phyloP scores from a whole-genome alignment of 2,797 vertebrate genomes.

The Salmo trutta region DNA sequence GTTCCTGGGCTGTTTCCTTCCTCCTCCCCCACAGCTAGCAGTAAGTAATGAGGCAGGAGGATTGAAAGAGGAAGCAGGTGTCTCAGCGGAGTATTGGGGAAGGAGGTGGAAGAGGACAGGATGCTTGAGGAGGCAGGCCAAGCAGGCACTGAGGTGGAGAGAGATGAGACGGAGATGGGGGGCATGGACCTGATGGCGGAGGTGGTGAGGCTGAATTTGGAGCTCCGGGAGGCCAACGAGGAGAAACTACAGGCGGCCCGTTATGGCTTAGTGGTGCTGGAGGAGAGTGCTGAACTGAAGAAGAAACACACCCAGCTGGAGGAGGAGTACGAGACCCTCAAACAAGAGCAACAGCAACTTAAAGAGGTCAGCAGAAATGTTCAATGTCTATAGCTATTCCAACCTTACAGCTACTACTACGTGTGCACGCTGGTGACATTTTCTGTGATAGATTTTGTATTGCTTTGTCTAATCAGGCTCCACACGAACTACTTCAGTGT shows the following conservation, averaged over 20 bases:
- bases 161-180: conserved; percentile 51
- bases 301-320: conserved; percentile 79
- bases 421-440: neutral
- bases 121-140: conserved; percentile 72
- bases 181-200: conserved; percentile 67
- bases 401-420: neutral
- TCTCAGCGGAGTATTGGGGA: conserved; percentile 40
- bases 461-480: neutral
- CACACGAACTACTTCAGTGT: neutral
- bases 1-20: conserved; percentile 32
- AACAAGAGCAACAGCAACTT: conserved; percentile 77
- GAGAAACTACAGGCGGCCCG: conserved; percentile 87
- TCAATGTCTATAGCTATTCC: neutral
- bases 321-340: conserved; percentile 80
- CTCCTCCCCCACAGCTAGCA: conserved; percentile 30
- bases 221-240: conserved; percentile 85
- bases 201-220: conserved; percentile 76
- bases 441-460: neutral
- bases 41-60: conserved; percentile 60
- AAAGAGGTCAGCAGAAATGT: conserved; percentile 73
- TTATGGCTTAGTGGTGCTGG: conserved; percentile 84
- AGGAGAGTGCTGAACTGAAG: conserved; percentile 81
- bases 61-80: conserved; percentile 48
- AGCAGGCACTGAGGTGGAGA: conserved; percentile 25
- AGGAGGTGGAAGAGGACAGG: conserved; percentile 38